phyloP scores from a whole-genome alignment of 2,113 vertebrate species.

The Mobula hypostoma region DNA sequence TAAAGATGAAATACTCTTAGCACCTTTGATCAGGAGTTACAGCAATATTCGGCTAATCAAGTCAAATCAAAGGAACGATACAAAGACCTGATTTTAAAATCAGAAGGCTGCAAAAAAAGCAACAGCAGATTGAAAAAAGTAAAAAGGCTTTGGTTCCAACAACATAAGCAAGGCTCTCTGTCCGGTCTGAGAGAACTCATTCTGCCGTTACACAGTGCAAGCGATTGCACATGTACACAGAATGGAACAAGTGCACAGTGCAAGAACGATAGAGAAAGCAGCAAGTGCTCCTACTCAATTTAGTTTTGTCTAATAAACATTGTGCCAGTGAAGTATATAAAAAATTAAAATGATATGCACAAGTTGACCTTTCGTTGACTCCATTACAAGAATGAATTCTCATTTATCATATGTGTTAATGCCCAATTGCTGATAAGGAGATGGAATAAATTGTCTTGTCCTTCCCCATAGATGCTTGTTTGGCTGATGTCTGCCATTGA shows the following conservation, averaged over 20 bases:
- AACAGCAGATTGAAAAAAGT: too few species aligned
- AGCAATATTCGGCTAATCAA: neutral
- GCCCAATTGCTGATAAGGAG: slow-evolving; percentile 46
- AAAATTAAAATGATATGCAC: slow-evolving; percentile 59
- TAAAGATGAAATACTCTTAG: neutral
- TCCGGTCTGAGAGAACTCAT: neutral
- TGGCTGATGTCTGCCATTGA: slow-evolving; percentile 35
- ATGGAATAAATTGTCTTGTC: slow-evolving; percentile 47
- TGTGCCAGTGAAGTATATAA: slow-evolving; percentile 60
- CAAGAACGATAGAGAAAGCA: neutral
- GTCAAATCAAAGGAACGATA: neutral
- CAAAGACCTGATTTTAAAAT: neutral
- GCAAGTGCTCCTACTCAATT: neutral
- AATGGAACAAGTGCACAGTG: neutral
- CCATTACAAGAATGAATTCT: slow-evolving; percentile 56
- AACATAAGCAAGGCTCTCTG: neutral
- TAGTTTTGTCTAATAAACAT: slow-evolving; percentile 51
- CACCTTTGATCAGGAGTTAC: neutral
- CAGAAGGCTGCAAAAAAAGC: neutral
- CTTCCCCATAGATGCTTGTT: slow-evolving; percentile 27
- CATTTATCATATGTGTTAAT: slow-evolving; percentile 54
- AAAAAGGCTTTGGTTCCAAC: neutral
- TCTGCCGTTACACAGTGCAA: neutral
- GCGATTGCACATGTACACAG: neutral
- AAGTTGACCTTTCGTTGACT: slow-evolving; percentile 66